Base-by-base conservation (phyloP, 2,113 vertebrate species). In the Phyllostomus discolor region DNA sequence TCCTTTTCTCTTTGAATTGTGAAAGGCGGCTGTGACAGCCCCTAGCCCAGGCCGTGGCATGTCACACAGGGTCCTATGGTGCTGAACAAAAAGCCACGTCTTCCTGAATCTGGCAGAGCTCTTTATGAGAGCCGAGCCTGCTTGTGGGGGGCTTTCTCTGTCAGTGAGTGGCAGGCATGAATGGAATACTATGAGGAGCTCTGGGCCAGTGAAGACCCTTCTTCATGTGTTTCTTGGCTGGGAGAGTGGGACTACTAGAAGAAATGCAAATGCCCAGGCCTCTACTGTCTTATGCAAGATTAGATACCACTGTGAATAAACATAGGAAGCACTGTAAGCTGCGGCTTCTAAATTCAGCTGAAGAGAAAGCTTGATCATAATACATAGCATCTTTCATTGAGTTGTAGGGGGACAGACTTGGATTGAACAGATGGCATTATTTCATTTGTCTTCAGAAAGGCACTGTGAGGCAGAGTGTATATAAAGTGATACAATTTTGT, bases 141-240 rank as follows among this genome's bases (percentile, higher is more conserved):
- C 83, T 91, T 88, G 97, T 48, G 67, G 82, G 85, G 93, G 59
- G 50, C 92, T 90, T 91, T 85, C 78, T 97, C 95, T 93, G 82
- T 75, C 69, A 64, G 73, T 52, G 95, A 96, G 82, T 92, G 79
- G 79, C 20, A 8, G 89, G 85, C 96, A 96, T 97, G 97, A 97
- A 97, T 95, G 75, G 64, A 46, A 80, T 90, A 94, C 93, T 95
- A 94, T 95, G 95, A 92, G 93, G 76, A 85, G 57, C 79, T 67
- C 78, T 43, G 88, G 33, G 92, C 94, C 91, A 93, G 79, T 96
- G 96, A 97, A 97, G 94, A 96, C 82, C 85, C 84, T 82, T 83
- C 97, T 98, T 97, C 96, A 90, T 91, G 91, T 62, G 66, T 97
- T 97, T 97, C 79, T 97, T 97, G 97, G 91, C 94, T 75, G 85